A percentile compares a stretch with the other conserved stretches of the same genome.
Evolutionary conservation across 1,140 invertebrate genomes (phyloP).

Genomic region (Bombus pyrosoma): DNA sequence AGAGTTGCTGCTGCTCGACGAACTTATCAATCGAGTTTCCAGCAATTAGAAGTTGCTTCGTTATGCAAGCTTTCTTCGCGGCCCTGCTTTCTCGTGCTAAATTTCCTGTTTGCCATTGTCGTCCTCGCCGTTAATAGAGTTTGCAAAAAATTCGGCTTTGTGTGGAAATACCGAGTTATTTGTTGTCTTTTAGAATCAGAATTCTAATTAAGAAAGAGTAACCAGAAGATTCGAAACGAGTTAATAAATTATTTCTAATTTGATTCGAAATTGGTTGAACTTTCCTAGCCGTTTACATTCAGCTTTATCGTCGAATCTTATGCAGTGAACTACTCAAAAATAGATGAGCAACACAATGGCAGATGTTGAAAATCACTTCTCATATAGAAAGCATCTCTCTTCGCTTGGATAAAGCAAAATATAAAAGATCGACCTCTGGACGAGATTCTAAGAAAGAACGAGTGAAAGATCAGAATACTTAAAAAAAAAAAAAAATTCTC

Average conservation of each 20-base stretch:
- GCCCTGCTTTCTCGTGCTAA: neutral
- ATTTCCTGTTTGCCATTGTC: neutral
- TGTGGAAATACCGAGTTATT: neutral
- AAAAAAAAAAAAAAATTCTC: neutral
- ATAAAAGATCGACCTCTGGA: no score
- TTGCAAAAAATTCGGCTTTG: neutral
- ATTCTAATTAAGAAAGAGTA: no score
- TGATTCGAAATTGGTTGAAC: no score
- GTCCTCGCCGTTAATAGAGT: neutral
- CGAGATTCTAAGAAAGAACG: neutral
- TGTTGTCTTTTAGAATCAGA: no score
- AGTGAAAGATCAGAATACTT: neutral
- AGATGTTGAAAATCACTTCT: neutral
- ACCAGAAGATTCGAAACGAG: no score
- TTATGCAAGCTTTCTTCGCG: neutral
- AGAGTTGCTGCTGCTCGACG: neutral
- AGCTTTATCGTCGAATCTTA: no score
- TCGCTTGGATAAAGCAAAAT: no score
- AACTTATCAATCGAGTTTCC: constrained; percentile 8
- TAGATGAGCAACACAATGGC: no score
- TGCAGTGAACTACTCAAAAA: no score
- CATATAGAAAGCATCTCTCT: neutral
- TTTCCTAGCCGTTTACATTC: no score
- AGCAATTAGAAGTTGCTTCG: neutral
- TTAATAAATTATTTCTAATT: no score